phyloP scores from a whole-genome alignment of 2,113 vertebrate species.

The Lepus americanus region DNA sequence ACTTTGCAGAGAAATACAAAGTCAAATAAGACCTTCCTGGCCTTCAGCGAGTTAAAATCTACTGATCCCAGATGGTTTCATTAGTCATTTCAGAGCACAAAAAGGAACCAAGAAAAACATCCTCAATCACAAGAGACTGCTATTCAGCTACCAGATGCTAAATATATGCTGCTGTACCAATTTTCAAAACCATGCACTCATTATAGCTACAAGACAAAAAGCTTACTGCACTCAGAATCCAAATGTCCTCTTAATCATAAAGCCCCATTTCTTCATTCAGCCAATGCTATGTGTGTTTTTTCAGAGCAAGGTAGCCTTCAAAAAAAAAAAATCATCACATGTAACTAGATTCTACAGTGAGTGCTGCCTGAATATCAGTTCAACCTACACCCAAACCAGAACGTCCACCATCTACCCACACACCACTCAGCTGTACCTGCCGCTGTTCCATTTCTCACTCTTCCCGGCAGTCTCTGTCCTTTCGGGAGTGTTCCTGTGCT shows the following conservation, averaged over 20 bases:
- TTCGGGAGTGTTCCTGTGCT: background rate
- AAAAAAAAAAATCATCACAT: background rate
- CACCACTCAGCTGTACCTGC: background rate
- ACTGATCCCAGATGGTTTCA: constrained; percentile 52
- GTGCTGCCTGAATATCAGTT: background rate
- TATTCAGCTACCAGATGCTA: constrained; percentile 34
- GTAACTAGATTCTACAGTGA: background rate
- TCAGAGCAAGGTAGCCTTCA: constrained; percentile 4
- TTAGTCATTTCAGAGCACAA: constrained; percentile 67
- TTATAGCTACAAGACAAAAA: constrained; percentile 41
- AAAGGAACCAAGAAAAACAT: constrained; percentile 63
- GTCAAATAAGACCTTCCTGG: constrained; percentile 44
- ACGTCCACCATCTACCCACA: background rate
- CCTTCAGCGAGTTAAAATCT: constrained; percentile 53
- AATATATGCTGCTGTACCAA: constrained; percentile 13
- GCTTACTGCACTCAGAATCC: background rate
- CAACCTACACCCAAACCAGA: background rate
- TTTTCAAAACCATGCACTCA: constrained; percentile 47
- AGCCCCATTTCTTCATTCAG: constrained; percentile 24
- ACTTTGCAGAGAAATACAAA: constrained; percentile 32
- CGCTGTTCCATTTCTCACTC: background rate
- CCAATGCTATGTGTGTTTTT: background rate
- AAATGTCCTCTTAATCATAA: constrained; percentile 41
- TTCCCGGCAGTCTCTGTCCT: background rate
- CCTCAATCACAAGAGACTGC: constrained; percentile 12